Evolutionary conservation across 1,140 invertebrate species (phyloP).

Genomic region (Cherax quadricarinatus): DNA sequence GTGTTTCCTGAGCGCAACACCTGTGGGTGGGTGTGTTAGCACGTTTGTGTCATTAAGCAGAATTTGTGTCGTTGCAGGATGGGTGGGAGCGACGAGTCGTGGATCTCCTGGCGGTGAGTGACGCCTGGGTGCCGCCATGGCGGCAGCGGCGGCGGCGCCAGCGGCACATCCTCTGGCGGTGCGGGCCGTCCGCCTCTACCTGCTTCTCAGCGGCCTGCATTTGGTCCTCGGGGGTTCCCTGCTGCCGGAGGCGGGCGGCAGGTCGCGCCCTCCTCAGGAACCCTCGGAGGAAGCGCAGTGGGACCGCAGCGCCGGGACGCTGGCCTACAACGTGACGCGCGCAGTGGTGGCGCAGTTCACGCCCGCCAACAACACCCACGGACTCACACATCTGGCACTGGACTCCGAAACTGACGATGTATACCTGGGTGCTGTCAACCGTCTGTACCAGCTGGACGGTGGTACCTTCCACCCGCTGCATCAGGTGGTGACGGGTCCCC

Average conservation of each 20-base stretch:
- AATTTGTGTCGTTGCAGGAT: slow-evolving; percentile 50
- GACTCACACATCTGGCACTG: slow-evolving; percentile 88
- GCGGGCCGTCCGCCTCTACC: slow-evolving; percentile 54
- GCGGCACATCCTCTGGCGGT: slow-evolving; percentile 47
- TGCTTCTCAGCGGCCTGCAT: slow-evolving; percentile 58
- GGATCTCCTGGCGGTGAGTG: slow-evolving; percentile 55
- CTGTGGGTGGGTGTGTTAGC: too few species aligned
- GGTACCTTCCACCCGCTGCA: slow-evolving; percentile 86
- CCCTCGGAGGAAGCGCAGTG: slow-evolving; percentile 19
- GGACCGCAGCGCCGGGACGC: slow-evolving; percentile 58
- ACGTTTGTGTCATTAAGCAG: too few species aligned
- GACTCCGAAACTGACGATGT: slow-evolving; percentile 93
- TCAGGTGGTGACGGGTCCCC: slow-evolving; percentile 86
- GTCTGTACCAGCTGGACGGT: slow-evolving; percentile 92
- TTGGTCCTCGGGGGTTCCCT: slow-evolving; percentile 52
- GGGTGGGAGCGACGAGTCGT: slow-evolving; percentile 28
- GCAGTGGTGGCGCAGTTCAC: slow-evolving; percentile 72
- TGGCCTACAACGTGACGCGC: slow-evolving; percentile 62
- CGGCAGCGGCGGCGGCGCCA: slow-evolving; percentile 26
- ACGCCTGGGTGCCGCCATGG: slow-evolving; percentile 31
- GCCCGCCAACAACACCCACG: slow-evolving; percentile 70
- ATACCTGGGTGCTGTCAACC: slow-evolving; percentile 96
- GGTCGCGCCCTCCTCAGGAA: slow-evolving; percentile 1
- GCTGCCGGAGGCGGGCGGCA: slow-evolving; percentile 55
- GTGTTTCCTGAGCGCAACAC: too few species aligned